Conservation (phyloP, 2,797 vertebrate species). For the Vipera latastei region DNA sequence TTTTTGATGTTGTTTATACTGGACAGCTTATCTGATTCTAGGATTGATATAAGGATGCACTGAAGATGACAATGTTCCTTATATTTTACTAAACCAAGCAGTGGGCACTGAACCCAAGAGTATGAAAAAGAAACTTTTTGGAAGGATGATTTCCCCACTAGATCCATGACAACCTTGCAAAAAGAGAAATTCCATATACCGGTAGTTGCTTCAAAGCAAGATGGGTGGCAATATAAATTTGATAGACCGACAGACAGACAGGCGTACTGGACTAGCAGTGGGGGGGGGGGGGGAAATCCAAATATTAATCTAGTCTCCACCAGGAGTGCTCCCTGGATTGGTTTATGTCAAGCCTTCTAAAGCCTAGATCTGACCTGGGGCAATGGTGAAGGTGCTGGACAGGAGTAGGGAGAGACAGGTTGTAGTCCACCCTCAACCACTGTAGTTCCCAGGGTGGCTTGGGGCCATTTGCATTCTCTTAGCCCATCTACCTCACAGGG, state of each 20-base stretch:
- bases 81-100: not conserved
- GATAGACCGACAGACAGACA: not conserved
- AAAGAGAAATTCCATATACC: not conserved
- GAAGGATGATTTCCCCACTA: not conserved
- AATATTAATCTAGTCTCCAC: not conserved
- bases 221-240: not conserved
- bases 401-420: not conserved
- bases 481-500: not conserved
- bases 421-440: not conserved
- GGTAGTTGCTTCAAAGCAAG: not conserved
- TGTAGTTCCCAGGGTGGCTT: not conserved
- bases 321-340: not conserved
- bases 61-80: not conserved
- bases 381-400: not conserved
- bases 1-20: not conserved
- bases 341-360: not conserved
- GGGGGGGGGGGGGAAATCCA: rapidly evolving
- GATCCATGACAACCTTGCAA: not conserved
- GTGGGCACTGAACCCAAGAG: not conserved
- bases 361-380: not conserved
- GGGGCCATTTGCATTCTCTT: not conserved
- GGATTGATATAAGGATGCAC: not conserved
- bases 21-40: not conserved
- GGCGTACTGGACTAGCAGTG: not conserved
- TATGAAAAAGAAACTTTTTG: not conserved